Conservation (phyloP, 2,797 vertebrate species). For the Acanthiza pusilla region DNA sequence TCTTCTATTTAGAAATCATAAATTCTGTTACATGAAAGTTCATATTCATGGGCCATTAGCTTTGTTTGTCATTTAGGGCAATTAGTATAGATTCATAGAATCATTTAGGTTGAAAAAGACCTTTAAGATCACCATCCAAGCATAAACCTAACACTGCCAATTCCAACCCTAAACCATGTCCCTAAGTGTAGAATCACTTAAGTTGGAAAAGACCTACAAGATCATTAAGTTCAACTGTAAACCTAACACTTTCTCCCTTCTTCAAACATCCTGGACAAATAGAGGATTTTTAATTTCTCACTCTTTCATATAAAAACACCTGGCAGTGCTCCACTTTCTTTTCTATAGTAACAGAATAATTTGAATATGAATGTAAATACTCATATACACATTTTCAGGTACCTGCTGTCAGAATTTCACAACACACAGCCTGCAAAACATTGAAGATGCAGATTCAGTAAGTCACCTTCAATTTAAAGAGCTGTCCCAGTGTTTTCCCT, state of each 20-base stretch:
- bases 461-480: background rate
- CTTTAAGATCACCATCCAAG: background rate
- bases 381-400: background rate
- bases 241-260: background rate
- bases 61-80: constrained; percentile 10
- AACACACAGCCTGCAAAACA: background rate
- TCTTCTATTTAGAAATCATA: background rate
- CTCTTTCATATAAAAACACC: background rate
- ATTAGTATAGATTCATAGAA: background rate
- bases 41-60: background rate
- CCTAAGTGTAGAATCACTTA: background rate
- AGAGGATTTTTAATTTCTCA: background rate
- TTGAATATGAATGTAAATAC: background rate
- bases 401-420: background rate
- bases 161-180: background rate
- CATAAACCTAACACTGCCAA: background rate
- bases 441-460: background rate
- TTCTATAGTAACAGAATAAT: background rate
- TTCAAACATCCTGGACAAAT: background rate
- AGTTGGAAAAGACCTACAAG: background rate
- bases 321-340: background rate
- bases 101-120: background rate
- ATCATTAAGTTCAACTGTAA: background rate
- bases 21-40: background rate
- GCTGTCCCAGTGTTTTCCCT: background rate